A percentile compares a stretch with the other conserved stretches of the same genome.
Conservation (phyloP, 1,140 invertebrate species). For the Leptinotarsa lineolata region DNA sequence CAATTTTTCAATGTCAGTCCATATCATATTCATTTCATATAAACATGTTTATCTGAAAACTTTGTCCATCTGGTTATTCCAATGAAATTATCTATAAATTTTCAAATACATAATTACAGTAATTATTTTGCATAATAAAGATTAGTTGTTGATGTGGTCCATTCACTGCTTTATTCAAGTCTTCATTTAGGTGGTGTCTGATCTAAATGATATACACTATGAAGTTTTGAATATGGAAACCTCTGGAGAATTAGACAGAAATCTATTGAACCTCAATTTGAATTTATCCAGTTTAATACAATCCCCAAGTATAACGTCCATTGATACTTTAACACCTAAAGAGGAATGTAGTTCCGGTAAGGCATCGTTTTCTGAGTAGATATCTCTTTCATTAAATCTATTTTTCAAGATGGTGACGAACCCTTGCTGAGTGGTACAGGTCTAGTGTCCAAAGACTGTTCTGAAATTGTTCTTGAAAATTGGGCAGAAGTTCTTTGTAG, state of each 20-base stretch:
- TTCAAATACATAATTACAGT: not conserved
- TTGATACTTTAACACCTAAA: slow-evolving; percentile 75
- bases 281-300: slow-evolving; percentile 73
- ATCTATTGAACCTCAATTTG: slow-evolving; percentile 73
- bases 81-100: not conserved
- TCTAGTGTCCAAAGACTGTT: slow-evolving; percentile 94
- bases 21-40: too few species aligned
- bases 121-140: not conserved
- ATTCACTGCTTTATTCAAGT: not conserved
- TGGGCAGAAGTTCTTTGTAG: slow-evolving; percentile 89
- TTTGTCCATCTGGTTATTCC: too few species aligned
- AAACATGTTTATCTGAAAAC: too few species aligned
- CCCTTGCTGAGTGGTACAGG: slow-evolving; percentile 95
- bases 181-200: slow-evolving; percentile 48
- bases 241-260: slow-evolving; percentile 81
- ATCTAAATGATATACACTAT: slow-evolving; percentile 68
- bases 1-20: too few species aligned
- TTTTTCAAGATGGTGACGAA: slow-evolving; percentile 82
- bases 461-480: slow-evolving; percentile 85
- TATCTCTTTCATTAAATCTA: not conserved
- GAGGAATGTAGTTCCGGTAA: slow-evolving; percentile 80
- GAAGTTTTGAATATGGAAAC: slow-evolving; percentile 83
- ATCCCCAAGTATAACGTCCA: slow-evolving; percentile 73
- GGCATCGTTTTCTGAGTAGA: slow-evolving; percentile 7
- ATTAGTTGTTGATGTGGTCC: not conserved